Conservation (phyloP, 2,797 vertebrate genomes). For the Sparus aurata region DNA sequence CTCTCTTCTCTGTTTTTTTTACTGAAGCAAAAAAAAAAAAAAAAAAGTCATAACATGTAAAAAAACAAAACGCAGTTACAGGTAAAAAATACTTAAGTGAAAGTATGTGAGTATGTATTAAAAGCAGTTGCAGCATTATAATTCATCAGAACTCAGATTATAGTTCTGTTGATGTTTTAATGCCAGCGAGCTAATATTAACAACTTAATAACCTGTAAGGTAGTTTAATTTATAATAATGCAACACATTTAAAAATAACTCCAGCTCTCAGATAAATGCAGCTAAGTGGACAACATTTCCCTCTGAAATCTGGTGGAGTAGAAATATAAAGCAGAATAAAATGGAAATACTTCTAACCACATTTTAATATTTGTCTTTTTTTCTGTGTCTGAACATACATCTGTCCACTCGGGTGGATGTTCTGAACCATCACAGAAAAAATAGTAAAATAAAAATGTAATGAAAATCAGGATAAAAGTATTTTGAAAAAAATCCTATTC, state of each 20-base stretch:
- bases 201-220: background rate
- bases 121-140: constrained; percentile 5
- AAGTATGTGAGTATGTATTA: constrained; percentile 8
- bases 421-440: too few species aligned
- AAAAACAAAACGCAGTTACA: constrained; percentile 6
- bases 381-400: too few species aligned
- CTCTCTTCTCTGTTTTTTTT: background rate
- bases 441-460: too few species aligned
- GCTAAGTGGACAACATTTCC: constrained; percentile 7
- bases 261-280: constrained; percentile 24
- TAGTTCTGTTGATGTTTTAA: constrained; percentile 13
- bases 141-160: background rate
- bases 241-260: constrained; percentile 7
- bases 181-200: background rate
- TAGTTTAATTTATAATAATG: background rate
- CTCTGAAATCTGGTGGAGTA: background rate
- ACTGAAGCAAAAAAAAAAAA: constrained; percentile 15
- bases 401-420: too few species aligned
- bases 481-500: too few species aligned
- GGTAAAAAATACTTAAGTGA: background rate
- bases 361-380: too few species aligned
- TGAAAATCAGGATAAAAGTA: too few species aligned
- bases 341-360: background rate
- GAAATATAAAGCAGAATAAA: constrained; percentile 15
- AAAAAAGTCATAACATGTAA: constrained; percentile 8